A percentile compares a stretch with the other conserved stretches of the same genome.
Conservation (phyloP, 2,888 invertebrate species). For the Pollenia angustigena region DNA sequence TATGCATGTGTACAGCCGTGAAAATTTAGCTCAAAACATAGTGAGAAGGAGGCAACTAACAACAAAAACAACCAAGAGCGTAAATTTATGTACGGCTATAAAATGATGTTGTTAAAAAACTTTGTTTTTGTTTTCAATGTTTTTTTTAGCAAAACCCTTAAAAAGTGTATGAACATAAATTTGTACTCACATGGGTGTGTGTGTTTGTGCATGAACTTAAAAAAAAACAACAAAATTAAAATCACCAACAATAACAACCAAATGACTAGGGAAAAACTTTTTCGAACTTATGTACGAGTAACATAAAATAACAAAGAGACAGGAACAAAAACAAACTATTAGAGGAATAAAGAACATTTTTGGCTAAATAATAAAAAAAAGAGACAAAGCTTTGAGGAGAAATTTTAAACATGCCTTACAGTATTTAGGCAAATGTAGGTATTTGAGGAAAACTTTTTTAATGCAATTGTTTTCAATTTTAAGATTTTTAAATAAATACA, state of each 20-base stretch:
- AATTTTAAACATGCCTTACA: not conserved
- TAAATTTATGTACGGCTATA: slow-evolving; percentile 62
- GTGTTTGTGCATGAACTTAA: not conserved
- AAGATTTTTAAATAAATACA: no score
- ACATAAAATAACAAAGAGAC: slow-evolving; percentile 32
- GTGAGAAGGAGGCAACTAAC: slow-evolving; percentile 23
- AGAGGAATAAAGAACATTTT: not conserved
- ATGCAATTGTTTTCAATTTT: no score
- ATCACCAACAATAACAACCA: slow-evolving; percentile 51
- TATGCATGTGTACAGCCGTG: not conserved
- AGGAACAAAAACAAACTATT: slow-evolving; percentile 14
- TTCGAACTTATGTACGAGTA: slow-evolving; percentile 30
- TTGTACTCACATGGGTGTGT: not conserved
- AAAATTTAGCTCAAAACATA: slow-evolving; percentile 5
- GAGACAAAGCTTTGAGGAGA: not conserved
- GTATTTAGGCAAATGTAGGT: not conserved
- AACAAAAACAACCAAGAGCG: slow-evolving; percentile 35
- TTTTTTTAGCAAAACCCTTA: slow-evolving; percentile 24
- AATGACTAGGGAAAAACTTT: slow-evolving; percentile 38
- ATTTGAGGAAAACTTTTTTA: not conserved
- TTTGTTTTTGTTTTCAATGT: slow-evolving; percentile 27
- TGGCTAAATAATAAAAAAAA: not conserved
- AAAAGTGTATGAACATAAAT: slow-evolving; percentile 27
- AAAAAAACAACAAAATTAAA: slow-evolving; percentile 21
- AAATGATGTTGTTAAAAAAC: slow-evolving; percentile 61